Percentiles rank a stretch among this genome's conserved stretches.
Conservation (phyloP, 2,888 invertebrate genomes). For the Panorpa germanica region DNA sequence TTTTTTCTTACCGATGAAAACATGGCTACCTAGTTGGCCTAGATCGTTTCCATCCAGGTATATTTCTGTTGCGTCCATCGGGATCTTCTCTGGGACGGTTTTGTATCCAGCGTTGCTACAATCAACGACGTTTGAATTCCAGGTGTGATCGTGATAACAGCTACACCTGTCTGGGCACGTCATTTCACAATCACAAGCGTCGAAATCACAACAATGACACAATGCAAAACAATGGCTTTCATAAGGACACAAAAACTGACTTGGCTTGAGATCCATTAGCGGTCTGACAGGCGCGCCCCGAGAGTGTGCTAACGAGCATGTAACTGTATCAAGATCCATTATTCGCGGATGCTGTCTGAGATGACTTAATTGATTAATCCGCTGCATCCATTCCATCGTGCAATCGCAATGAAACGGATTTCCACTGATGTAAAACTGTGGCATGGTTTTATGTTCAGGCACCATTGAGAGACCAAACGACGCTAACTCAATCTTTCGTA, state of each 20-base stretch:
- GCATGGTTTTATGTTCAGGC: slow-evolving; percentile 37
- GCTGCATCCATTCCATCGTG: slow-evolving; percentile 70
- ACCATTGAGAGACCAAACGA: slow-evolving; percentile 48
- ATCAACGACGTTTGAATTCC: slow-evolving; percentile 71
- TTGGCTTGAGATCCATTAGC: slow-evolving; percentile 45
- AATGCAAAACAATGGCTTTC: slow-evolving; percentile 67
- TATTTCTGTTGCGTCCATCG: slow-evolving; percentile 79
- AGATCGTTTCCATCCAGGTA: slow-evolving; percentile 69
- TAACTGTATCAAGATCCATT: slow-evolving; percentile 59
- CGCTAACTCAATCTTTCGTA: slow-evolving; percentile 49
- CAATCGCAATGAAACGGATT: slow-evolving; percentile 77
- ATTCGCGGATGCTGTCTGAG: slow-evolving; percentile 57
- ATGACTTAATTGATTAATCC: slow-evolving; percentile 51
- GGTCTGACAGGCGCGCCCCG: slow-evolving; percentile 28
- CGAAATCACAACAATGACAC: slow-evolving; percentile 81
- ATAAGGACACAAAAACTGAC: slow-evolving; percentile 66
- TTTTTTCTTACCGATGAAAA: slow-evolving; percentile 72
- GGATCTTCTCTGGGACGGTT: slow-evolving; percentile 58
- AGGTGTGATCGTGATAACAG: slow-evolving; percentile 74
- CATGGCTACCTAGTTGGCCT: slow-evolving; percentile 61
- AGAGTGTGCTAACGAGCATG: slow-evolving; percentile 54
- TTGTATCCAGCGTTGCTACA: slow-evolving; percentile 58
- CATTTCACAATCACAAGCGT: slow-evolving; percentile 83
- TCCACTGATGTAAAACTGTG: slow-evolving; percentile 60
- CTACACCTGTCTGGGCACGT: slow-evolving; percentile 72